A percentile compares a stretch with the other conserved stretches of the same genome.
Evolutionary conservation across 2,797 vertebrate genomes (phyloP).

Genomic region (Anniella stebbinsi): DNA sequence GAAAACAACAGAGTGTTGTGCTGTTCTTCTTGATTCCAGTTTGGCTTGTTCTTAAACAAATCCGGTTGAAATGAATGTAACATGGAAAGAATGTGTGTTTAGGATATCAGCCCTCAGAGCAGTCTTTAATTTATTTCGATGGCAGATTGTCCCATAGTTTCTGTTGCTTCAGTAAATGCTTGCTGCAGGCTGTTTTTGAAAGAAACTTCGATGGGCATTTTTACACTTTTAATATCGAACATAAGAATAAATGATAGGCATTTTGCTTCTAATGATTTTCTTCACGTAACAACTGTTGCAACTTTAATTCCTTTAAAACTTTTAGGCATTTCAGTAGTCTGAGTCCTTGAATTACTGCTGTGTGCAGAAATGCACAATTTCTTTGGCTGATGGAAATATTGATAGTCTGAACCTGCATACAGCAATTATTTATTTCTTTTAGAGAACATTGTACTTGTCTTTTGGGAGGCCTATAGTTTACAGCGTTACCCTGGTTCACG

Average conservation of each 20-base stretch:
- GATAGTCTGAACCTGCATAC: constrained; percentile 36
- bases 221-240: constrained; percentile 46
- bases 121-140: neutral
- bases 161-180: neutral
- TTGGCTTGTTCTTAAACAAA: neutral
- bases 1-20: neutral
- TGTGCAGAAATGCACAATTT: constrained; percentile 41
- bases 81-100: constrained; percentile 8
- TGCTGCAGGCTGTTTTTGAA: too few relatives aligned
- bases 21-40: neutral
- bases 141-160: neutral
- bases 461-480: constrained; percentile 47
- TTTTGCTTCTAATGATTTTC: constrained; percentile 41
- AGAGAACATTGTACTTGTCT: constrained; percentile 41
- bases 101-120: neutral
- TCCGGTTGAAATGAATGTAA: neutral
- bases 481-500: neutral
- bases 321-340: constrained; percentile 53
- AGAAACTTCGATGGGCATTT: constrained; percentile 10
- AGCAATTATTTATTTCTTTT: constrained; percentile 37
- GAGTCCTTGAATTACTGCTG: constrained; percentile 49
- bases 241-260: constrained; percentile 25
- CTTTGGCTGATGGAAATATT: constrained; percentile 43
- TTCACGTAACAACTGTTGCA: constrained; percentile 63
- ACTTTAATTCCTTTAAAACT: constrained; percentile 67